Evolutionary conservation across 2,797 vertebrate species (phyloP).

Genomic region (Pantherophis alleghaniensis): DNA sequence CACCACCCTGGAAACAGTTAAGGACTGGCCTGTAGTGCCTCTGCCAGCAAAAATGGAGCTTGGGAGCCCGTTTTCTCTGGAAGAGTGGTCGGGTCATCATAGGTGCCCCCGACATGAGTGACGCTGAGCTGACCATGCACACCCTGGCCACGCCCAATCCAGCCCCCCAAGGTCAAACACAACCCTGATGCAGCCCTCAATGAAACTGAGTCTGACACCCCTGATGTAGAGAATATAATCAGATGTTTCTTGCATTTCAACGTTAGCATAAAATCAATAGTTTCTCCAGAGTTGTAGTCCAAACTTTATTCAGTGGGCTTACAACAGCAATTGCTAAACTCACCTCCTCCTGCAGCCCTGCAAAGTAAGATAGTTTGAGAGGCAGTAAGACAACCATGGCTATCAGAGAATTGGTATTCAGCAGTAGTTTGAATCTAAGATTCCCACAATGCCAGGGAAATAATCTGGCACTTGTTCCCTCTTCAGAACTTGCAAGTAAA

Average conservation of each 20-base stretch:
- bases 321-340: background rate
- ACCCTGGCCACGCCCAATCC: too few species aligned
- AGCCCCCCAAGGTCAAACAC: too few species aligned
- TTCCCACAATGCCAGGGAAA: background rate
- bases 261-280: background rate
- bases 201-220: too few species aligned
- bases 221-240: background rate
- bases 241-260: background rate
- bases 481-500: background rate
- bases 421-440: background rate
- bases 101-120: too few species aligned
- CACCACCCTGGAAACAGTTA: too few species aligned
- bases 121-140: too few species aligned
- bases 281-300: background rate
- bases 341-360: background rate
- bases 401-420: background rate
- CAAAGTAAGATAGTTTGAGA: background rate
- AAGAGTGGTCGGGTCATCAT: too few species aligned
- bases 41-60: too few species aligned
- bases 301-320: background rate
- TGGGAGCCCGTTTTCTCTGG: too few species aligned
- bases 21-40: too few species aligned
- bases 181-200: too few species aligned
- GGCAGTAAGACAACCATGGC: background rate
- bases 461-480: background rate